phyloP scores from a whole-genome alignment of 2,113 vertebrate species.

The Alethe diademata region DNA sequence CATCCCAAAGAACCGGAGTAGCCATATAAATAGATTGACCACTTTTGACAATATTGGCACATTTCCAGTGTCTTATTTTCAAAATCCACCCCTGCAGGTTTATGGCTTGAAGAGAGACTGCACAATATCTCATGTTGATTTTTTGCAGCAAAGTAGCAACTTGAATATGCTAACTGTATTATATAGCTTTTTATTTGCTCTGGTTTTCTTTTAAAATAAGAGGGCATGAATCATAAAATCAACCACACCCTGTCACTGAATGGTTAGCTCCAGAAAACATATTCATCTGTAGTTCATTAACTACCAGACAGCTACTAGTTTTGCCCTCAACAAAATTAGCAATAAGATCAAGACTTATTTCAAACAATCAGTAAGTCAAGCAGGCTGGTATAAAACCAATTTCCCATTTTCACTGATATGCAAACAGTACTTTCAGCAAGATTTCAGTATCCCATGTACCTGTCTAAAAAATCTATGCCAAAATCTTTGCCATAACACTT shows the following conservation, averaged over 20 bases:
- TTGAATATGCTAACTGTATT: not conserved
- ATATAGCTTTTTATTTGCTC: not conserved
- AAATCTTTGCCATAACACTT: not conserved
- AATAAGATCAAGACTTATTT: not conserved
- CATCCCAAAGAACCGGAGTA: not conserved
- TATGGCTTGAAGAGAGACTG: not conserved
- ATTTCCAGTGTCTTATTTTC: not conserved
- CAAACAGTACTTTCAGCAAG: not conserved
- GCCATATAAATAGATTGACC: not conserved
- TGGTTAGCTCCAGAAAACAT: not conserved
- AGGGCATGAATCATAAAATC: not conserved
- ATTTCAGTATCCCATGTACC: not conserved
- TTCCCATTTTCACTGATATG: not conserved
- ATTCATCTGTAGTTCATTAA: not conserved
- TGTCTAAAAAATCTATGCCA: not conserved
- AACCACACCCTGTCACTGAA: not conserved
- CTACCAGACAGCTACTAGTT: not conserved
- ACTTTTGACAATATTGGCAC: not conserved
- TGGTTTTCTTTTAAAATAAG: not conserved
- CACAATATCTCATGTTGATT: fast-evolving
- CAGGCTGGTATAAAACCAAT: not conserved
- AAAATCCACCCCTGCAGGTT: not conserved
- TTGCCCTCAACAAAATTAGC: not conserved
- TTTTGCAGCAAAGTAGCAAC: not conserved
- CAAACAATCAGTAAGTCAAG: not conserved